Evolutionary conservation across 2,888 invertebrate genomes (phyloP).

Genomic region (Cataglyphis livida): DNA sequence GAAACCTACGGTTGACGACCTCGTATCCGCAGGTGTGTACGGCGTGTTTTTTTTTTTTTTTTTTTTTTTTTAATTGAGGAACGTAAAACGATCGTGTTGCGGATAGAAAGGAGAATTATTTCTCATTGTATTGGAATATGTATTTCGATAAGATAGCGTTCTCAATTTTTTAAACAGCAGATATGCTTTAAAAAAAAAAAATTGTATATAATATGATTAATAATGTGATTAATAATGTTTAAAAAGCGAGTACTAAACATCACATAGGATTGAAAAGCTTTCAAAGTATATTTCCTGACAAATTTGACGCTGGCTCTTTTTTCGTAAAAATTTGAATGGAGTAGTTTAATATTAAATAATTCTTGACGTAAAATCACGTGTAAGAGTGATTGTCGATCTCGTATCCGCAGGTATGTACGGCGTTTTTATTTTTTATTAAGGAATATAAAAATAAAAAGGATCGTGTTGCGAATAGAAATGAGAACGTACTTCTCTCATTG

Average conservation of each 20-base stretch:
- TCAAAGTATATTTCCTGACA: background rate
- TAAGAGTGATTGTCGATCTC: background rate
- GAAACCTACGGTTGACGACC: constrained; percentile 60
- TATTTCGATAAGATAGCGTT: background rate
- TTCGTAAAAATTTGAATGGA: background rate
- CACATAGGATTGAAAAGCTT: background rate
- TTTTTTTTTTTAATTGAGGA: constrained; percentile 56
- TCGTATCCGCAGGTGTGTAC: constrained; percentile 19
- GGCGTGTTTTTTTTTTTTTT: constrained; percentile 30
- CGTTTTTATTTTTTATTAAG: constrained; percentile 50
- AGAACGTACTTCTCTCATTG: background rate
- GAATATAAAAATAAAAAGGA: constrained; percentile 28
- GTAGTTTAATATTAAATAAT: background rate
- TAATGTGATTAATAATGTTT: background rate
- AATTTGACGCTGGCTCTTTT: background rate
- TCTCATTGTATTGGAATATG: background rate
- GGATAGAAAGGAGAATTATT: background rate
- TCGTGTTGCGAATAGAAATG: constrained; percentile 7
- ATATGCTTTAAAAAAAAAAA: background rate
- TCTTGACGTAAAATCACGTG: too few relatives aligned
- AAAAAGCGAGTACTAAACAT: background rate
- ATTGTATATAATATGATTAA: background rate
- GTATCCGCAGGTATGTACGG: background rate
- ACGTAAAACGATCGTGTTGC: constrained; percentile 26
- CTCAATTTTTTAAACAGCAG: background rate